Evolutionary conservation across 2,888 invertebrate species (phyloP).

Genomic region (Uloborus plumipes): DNA sequence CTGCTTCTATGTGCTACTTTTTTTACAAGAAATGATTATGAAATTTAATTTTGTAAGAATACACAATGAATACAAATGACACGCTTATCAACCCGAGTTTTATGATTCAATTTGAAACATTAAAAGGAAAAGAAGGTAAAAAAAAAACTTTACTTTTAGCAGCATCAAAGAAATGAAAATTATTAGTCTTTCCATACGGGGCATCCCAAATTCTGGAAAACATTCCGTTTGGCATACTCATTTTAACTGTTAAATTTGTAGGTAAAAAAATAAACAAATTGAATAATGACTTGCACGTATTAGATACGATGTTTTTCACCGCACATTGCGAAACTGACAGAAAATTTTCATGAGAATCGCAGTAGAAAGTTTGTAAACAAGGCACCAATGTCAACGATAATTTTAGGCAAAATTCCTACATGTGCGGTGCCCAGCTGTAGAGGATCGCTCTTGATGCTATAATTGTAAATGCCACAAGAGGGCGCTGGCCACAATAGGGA

Average conservation of each 20-base stretch:
- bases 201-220: conserved; percentile 49
- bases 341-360: background rate
- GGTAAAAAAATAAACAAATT: background rate
- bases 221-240: conserved; percentile 26
- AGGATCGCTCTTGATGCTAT: no score
- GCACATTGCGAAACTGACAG: background rate
- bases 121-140: no score
- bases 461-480: no score
- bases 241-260: background rate
- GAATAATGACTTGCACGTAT: background rate
- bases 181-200: conserved; percentile 51
- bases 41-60: background rate
- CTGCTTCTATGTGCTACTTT: no score
- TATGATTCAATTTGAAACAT: no score
- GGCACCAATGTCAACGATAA: conserved; percentile 42
- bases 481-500: no score
- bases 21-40: no score
- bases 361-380: conserved; percentile 29
- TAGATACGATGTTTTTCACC: background rate
- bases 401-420: background rate
- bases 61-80: background rate
- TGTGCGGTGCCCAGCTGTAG: no score
- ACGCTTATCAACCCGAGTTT: no score
- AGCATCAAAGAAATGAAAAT: conserved; percentile 61
- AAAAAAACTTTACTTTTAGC: conserved; percentile 64